Evolutionary conservation across 2,113 vertebrate species (phyloP), one percentile per base, ranked within the genome.

Genomic region (Malurus elegans): DNA sequence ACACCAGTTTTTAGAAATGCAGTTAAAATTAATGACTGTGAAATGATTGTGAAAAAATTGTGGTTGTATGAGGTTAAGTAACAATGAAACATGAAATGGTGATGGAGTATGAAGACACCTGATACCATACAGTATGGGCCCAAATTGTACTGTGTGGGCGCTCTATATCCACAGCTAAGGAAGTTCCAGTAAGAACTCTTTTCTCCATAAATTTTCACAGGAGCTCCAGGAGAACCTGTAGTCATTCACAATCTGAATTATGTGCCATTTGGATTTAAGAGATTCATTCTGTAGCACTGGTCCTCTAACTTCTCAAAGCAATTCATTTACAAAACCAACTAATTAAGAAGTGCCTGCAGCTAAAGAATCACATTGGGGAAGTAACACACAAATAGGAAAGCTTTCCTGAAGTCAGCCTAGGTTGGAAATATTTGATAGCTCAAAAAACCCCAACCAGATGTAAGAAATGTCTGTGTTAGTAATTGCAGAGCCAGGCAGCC

Each of bases 241-340:
- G 28, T 75, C 79, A 87, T 53, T 81, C 74, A 45, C 70, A 62
- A 18, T 31, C 38, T 53, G 51, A 60, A 25, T 81, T 81, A 45
- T 9, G 44, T 80, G 23, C 61, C 4, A 2, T 82, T 66, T 62
- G 53, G 44, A 56, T 84, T 79, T 74, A 75, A 58, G 29, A 86
- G 19, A 64, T 90, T 61, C 14, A 70, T 79, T 70, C 67, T 86
- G 34, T 72, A 70, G 53, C 25, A 48, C 60, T 67, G 56, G 48
- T 79, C 85, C 88, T 85, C 74, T 74, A 84, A 86, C 36, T 70
- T 28, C 12, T 8, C 64, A 83, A 75, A 79, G 73, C 36, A 93
- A 64, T 87, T 88, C 58, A 79, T 51, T 87, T 92, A 62, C 17
- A 88, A 83, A 93, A 67, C 48, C 50, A 95, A 93, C 74, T 53